These are phyloP conservation scores for Pocillopora grandis DNA, from an alignment of 92 coral and sea anemone species.

Conservation along the genomic window DNA sequence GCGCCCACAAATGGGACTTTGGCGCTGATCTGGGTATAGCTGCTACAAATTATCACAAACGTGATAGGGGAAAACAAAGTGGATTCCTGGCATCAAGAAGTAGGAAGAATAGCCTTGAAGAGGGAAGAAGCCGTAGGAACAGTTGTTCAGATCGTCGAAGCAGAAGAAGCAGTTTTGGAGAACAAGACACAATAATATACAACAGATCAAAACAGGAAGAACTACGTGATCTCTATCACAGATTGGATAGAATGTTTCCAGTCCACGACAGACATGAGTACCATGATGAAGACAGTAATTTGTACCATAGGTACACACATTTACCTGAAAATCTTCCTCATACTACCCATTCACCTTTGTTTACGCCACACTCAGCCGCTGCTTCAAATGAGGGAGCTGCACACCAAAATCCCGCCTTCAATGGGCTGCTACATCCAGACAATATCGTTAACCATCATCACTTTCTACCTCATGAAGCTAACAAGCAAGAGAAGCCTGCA, in stretches of 20 bases:
- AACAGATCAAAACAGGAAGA: conserved; percentile 21
- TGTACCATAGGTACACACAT: background rate
- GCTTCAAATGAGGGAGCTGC: background rate
- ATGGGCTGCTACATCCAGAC: conserved; percentile 75
- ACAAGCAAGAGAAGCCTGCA: conserved; percentile 42
- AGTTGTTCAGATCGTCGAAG: conserved; percentile 27
- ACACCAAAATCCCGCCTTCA: conserved; percentile 46
- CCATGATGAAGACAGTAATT: conserved; percentile 2
- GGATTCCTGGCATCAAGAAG: conserved; percentile 1
- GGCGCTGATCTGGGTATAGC: background rate
- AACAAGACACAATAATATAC: conserved; percentile 17
- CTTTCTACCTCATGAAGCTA: conserved; percentile 79
- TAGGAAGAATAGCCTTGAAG: conserved; percentile 21
- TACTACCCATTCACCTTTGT: conserved; percentile 15
- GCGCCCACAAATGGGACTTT: background rate
- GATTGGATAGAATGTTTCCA: conserved; percentile 21
- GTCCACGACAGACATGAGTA: background rate
- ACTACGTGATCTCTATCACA: conserved; percentile 15
- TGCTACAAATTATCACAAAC: background rate
- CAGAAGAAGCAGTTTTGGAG: conserved; percentile 37
- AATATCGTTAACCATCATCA: conserved; percentile 83
- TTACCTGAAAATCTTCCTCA: conserved; percentile 9
- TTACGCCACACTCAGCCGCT: background rate
- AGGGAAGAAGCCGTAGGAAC: conserved; percentile 29
- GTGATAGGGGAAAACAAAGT: conserved; percentile 1